Base-by-base conservation (phyloP, 1,140 invertebrate species). In the Schlechtendalia chinensis region DNA sequence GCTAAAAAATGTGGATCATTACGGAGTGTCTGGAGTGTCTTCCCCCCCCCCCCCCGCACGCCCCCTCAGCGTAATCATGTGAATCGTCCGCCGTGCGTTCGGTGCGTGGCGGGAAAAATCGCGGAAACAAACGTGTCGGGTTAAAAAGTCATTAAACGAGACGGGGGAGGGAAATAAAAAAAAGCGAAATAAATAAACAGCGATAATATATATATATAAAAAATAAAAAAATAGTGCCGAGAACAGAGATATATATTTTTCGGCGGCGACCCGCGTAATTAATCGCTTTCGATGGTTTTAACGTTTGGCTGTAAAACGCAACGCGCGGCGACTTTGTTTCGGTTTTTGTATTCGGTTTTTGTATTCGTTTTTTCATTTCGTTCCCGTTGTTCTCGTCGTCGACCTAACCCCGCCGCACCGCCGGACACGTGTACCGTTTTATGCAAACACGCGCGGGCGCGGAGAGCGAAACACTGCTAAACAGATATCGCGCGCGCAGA, bases 391-490 rank as follows among this genome's bases (percentile, higher is more conserved):
- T 17, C 24, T 11, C 24, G 32, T 58, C 58, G 32, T 56, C 74
- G 12, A 24, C 56, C 58, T 53, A n/a, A 10, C 4, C 74, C 74
- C 47, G 14, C n/a, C 47, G 32, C 32, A 39, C 47, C n/a, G n/a
- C 47, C 74, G 74, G 74, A 77, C 74, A 77, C 74, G 74, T 59
- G 74, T 77, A 77, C 74, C 74, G 39, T 59, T 59, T 77, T 77
- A 77, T 47, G 74, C 74, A 61, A 77, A 77, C 74, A 77, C 56
- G 32, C 3, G 32, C n/a, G 45, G 5, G 5, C 8, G 67, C 67
- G 22, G 74, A 61, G 56, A 77, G 67, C 39, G 4, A 45, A 5
- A 71, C 24, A 45, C 22, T 14, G 8, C 22, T 47, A 17, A n/a
- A 56, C 19, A 53, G 8, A 53, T 53, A 10, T 67, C 24, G 45